Percentiles rank a stretch among this genome's conserved stretches.
Evolutionary conservation across 2,888 invertebrate species (phyloP).

Genomic region (Stramonita haemastoma): DNA sequence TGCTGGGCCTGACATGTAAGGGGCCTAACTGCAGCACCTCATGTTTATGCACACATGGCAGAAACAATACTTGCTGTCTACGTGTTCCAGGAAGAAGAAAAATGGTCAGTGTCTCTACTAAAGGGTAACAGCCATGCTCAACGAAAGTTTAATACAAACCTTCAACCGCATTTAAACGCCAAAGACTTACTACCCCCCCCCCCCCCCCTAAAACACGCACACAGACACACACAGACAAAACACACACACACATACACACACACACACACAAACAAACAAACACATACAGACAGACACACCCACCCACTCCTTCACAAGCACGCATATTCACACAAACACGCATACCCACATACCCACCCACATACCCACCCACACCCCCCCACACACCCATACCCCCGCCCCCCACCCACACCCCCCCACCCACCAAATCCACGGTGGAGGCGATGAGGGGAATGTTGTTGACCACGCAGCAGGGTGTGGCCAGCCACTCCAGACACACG

Average conservation of each 20-base stretch:
- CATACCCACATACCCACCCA: background rate
- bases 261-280: background rate
- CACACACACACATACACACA: background rate
- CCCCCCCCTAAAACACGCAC: background rate
- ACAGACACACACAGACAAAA: background rate
- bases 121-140: too few relatives aligned
- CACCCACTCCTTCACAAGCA: background rate
- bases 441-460: constrained; percentile 71
- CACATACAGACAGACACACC: constrained; percentile 12
- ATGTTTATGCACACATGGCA: too few relatives aligned
- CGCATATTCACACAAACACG: background rate
- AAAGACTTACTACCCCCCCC: too few relatives aligned
- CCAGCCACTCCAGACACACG: constrained; percentile 68
- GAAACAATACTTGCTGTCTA: too few relatives aligned
- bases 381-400: background rate
- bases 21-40: too few relatives aligned
- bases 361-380: too few relatives aligned
- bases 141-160: too few relatives aligned
- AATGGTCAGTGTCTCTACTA: too few relatives aligned
- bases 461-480: constrained; percentile 64
- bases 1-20: too few relatives aligned
- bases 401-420: too few relatives aligned
- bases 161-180: too few relatives aligned
- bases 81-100: too few relatives aligned
- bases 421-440: constrained; percentile 57